A percentile compares a stretch with the other conserved stretches of the same genome.
phyloP scores from a whole-genome alignment of 2,888 invertebrate genomes.

The Mallateleia sp. region DNA sequence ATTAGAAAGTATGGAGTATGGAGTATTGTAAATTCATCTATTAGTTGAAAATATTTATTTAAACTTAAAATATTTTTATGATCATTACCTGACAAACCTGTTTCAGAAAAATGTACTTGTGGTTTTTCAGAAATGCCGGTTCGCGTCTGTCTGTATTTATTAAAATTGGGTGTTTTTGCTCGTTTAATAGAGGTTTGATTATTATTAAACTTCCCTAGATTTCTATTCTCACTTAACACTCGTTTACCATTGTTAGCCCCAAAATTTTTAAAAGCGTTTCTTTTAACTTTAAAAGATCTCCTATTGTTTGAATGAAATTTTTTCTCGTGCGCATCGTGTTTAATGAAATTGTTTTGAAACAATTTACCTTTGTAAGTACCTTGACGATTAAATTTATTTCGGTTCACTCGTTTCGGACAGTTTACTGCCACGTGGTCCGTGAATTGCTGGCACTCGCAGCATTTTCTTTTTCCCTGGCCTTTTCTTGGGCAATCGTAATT shows the following conservation, averaged over 20 bases:
- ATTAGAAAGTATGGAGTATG: too few species aligned
- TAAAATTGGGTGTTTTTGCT: background rate
- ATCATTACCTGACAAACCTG: background rate
- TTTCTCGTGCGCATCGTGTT: too few species aligned
- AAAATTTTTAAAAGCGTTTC: background rate
- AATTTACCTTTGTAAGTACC: too few species aligned
- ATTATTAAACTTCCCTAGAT: background rate
- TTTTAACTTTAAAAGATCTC: background rate
- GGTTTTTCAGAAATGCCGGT: background rate
- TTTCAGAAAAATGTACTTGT: background rate
- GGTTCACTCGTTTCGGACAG: too few species aligned
- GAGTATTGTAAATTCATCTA: too few species aligned
- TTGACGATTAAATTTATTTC: too few species aligned
- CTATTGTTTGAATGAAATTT: slow-evolving; percentile 3
- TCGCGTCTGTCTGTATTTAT: background rate
- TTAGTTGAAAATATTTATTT: too few species aligned
- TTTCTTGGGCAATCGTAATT: slow-evolving; percentile 1
- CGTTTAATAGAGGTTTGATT: background rate
- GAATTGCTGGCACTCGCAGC: slow-evolving; percentile 18
- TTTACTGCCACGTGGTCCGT: background rate
- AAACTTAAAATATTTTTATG: too few species aligned
- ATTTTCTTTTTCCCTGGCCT: background rate
- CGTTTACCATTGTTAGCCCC: background rate
- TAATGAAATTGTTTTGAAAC: too few species aligned
- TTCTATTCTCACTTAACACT: background rate